These are phyloP conservation scores for Elachura formosa DNA, from an alignment of 2,113 vertebrate genomes.

Conservation along the genomic window DNA sequence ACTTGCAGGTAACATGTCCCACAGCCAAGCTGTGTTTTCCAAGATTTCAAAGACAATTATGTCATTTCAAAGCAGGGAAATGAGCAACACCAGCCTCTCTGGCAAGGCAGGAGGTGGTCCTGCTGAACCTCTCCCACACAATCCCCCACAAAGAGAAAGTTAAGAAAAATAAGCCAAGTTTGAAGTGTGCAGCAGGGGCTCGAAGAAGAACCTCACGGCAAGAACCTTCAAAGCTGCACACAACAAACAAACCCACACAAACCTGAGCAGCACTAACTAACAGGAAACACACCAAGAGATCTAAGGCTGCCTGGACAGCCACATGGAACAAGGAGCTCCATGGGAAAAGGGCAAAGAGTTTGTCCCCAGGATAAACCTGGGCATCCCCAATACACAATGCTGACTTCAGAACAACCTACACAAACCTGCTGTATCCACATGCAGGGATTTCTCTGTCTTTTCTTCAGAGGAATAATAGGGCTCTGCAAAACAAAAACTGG, in stretches of 20 bases:
- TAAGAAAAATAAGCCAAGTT: constrained; percentile 41
- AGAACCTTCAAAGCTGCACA: constrained; percentile 28
- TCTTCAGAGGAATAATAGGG: not conserved
- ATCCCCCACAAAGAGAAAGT: not conserved
- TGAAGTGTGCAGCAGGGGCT: constrained; percentile 23
- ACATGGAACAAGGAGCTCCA: not conserved
- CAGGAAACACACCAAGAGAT: not conserved
- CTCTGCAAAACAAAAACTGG: not conserved
- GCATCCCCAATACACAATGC: not conserved
- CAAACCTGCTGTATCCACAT: not conserved
- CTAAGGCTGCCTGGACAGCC: not conserved
- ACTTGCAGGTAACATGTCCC: not conserved
- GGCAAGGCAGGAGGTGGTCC: not conserved
- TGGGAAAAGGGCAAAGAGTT: not conserved
- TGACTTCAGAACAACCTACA: not conserved
- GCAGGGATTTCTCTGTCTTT: not conserved
- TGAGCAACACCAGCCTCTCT: not conserved
- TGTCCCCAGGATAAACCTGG: not conserved
- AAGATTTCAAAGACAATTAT: constrained; percentile 1
- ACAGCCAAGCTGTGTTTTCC: not conserved
- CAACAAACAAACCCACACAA: not conserved
- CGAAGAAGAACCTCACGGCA: not conserved
- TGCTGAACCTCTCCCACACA: not conserved
- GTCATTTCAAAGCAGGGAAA: constrained; percentile 43
- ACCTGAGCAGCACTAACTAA: not conserved